These are phyloP conservation scores for Crocidura indochinensis DNA, from an alignment of 2,797 vertebrate species.

Conservation along the genomic window DNA sequence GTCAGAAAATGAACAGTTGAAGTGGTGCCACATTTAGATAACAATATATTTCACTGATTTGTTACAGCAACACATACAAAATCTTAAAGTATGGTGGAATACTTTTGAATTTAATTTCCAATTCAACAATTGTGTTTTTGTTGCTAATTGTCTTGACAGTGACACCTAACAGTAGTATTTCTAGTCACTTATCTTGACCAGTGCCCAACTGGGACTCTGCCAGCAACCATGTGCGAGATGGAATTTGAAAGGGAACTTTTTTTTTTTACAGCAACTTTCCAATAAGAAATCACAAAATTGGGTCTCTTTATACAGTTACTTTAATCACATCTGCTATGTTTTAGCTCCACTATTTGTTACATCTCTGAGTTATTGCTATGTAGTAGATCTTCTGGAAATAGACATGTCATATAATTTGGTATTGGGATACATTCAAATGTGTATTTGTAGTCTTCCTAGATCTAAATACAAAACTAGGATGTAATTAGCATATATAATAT, in stretches of 20 bases:
- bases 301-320: background rate
- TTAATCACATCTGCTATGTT: background rate
- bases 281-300: background rate
- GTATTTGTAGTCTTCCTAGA: background rate
- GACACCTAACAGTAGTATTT: background rate
- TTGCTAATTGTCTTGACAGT: background rate
- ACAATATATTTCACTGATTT: background rate
- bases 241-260: background rate
- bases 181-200: background rate
- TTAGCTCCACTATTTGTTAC: background rate
- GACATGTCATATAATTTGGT: background rate
- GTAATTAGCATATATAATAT: background rate
- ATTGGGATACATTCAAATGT: background rate
- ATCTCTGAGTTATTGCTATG: background rate
- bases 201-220: background rate
- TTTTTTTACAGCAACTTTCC: background rate
- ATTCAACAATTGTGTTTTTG: background rate
- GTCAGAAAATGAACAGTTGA: constrained; percentile 15
- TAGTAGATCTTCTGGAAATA: background rate
- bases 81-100: background rate
- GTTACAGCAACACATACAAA: background rate
- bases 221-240: background rate
- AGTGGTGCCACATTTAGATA: constrained; percentile 10
- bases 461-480: background rate
- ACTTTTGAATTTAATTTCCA: constrained; percentile 41